Base-by-base conservation (phyloP, 2,797 vertebrate species). In the Neopelma chrysocephalum region DNA sequence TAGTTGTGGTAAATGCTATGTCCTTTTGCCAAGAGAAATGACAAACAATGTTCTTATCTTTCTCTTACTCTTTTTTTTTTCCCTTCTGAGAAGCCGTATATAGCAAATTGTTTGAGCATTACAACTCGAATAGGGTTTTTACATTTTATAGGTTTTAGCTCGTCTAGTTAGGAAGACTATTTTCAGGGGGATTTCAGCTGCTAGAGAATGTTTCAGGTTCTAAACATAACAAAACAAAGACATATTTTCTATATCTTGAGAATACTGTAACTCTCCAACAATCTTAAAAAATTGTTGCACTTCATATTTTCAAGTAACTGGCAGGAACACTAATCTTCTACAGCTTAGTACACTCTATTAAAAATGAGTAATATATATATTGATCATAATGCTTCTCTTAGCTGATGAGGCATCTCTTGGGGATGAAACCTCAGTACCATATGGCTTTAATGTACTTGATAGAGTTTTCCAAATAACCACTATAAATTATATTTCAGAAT, bases 401-500 rank as follows among this genome's bases (percentile, higher is more conserved):
- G 60, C 82, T 96, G 95, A 96, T 93, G 91, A 97, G 77, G 60
- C 88, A 94, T 94, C 89, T 96, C 96, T 92, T 94, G 82, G 89
- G 93, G 94, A 82, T 91, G 69, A 96, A 97, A 96, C 96, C 89
- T 89, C 82, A 93, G 71, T 42, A 60, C 89, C 94, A 95, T 93
- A 89, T 96, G 93, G 89, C 78, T 96, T 97, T 95, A 97, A 94
- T 97, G 86, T 96, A 89, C 89, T 97, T 29, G 1, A 90, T 96
- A 91, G 73, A 96, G 82, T 90, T 88, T 72, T 97, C 94, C 89
- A 96, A 96, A 96, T 96, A 95, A 76, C 64, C 48, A 62, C 93
- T 62, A 89, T 96, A 97, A 97, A 96, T 97, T 95, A 89, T 89
- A 89, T 91, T 95, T 94, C 89, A 94, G 95, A 95, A 93, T 92